Conservation (phyloP, 2,797 vertebrate genomes). For the Meda fulgida region DNA sequence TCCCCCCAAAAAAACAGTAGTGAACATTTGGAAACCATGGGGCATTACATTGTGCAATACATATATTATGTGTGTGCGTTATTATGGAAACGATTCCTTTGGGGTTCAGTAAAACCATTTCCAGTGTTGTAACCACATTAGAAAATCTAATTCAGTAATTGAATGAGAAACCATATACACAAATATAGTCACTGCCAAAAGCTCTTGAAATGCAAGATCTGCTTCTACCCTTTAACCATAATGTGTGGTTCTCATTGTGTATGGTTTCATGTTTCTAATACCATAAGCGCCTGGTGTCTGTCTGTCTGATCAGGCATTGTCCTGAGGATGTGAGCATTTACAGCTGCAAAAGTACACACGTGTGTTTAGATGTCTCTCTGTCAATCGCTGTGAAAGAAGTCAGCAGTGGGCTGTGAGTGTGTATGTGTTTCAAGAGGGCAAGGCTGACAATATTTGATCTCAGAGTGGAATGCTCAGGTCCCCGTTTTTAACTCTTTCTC, state of each 20-base stretch:
- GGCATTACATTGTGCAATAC: background rate
- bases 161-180: constrained; percentile 25
- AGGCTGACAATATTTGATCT: constrained; percentile 18
- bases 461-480: background rate
- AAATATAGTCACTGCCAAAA: constrained; percentile 25
- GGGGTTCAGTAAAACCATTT: constrained; percentile 23
- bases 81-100: background rate
- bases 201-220: background rate
- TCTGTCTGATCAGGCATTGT: constrained; percentile 11
- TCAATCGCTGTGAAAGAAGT: constrained; percentile 34
- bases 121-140: constrained; percentile 11
- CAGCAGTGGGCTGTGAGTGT: background rate
- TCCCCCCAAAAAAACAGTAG: background rate
- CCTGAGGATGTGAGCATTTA: background rate
- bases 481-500: background rate
- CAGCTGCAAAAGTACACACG: constrained; percentile 10
- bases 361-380: constrained; percentile 22
- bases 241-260: constrained; percentile 22
- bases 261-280: constrained; percentile 17
- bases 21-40: background rate
- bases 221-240: constrained; percentile 18
- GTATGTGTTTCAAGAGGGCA: constrained; percentile 15
- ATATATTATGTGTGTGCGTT: background rate
- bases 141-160: constrained; percentile 10
- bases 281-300: constrained; percentile 18